Base-by-base conservation (phyloP, 2,113 vertebrate genomes). In the Zosterops pallidus region DNA sequence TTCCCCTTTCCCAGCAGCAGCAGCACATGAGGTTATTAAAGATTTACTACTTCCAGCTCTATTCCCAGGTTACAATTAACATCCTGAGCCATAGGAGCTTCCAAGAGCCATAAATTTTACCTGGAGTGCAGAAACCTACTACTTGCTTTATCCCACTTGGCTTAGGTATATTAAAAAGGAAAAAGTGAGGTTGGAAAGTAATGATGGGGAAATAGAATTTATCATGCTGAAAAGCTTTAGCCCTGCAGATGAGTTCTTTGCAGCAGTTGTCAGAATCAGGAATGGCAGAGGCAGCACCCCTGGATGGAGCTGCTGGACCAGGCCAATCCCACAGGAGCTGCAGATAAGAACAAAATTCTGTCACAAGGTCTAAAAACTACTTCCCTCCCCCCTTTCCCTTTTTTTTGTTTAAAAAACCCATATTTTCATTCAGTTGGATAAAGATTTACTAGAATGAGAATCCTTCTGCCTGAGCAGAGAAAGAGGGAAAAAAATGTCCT, bases 31-130 rank as follows among this genome's bases (percentile, higher is more conserved):
- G n/a, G 67, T 95, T 88, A 94, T 91, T 91, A 76, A 75, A 94
- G 55, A 87, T 64, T 69, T 92, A 72, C 37, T 57, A 33, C 52
- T 74, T 53, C 46, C 37, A 83, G 46, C 35, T 57, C n/a, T 28
- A 86, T 42, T 76, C 71, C 63, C 83, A 74, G 29, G 55, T 89
- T 86, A 74, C 86, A 93, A 83, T 93, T 93, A 95, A 86, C 64
- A 90, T 37, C 71, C 83, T 90, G 76, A 80, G 86, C 79, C 9
- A 1, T 2, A 72, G 50, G 39, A 90, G 71, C 50, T 74, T 83
- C 59, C 63, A 77, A 74, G 88, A 90, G 71, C 76, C 77, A 2
- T 70, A 57, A 77, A 29, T 92, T 87, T 88, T 69, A 86, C 79
- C 60, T 39, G 8, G 44, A 37, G 52, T 64, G 24, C 67, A 87